Percentiles rank a stretch among this genome's conserved stretches.
Conservation (phyloP, 1,140 invertebrate genomes). For the Doryteuthis pealeii region DNA sequence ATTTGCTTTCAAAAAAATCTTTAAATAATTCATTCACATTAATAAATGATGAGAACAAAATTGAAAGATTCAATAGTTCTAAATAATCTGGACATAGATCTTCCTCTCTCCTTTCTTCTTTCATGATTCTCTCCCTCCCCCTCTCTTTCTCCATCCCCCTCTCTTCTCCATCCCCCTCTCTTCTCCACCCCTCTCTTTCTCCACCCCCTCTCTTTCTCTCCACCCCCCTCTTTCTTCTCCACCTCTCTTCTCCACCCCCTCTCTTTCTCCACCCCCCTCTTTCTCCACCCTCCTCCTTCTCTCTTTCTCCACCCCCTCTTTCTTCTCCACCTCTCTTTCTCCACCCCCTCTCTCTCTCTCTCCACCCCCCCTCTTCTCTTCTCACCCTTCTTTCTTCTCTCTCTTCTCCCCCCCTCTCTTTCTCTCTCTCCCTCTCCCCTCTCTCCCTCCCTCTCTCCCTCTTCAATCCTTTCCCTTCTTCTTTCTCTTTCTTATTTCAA, state of each 20-base stretch:
- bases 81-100: no score
- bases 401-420: not conserved
- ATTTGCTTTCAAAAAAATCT: no score
- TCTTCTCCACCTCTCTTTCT: slow-evolving; percentile 9
- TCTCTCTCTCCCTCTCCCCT: slow-evolving; percentile 10
- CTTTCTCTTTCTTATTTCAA: slow-evolving; percentile 17
- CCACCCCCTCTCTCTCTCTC: slow-evolving; percentile 13
- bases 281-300: slow-evolving; percentile 2
- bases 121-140: not conserved
- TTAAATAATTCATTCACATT: no score
- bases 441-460: slow-evolving; percentile 17
- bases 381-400: slow-evolving; percentile 18
- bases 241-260: slow-evolving; percentile 9
- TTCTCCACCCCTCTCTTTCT: not conserved
- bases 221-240: slow-evolving; percentile 2
- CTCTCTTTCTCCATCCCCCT: not conserved
- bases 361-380: slow-evolving; percentile 16
- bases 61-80: no score
- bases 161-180: not conserved
- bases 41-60: no score
- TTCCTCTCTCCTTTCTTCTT: not conserved
- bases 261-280: slow-evolving; percentile 7
- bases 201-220: not conserved
- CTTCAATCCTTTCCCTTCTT: slow-evolving; percentile 17
- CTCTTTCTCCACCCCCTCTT: slow-evolving; percentile 5